Evolutionary conservation across 2,113 vertebrate genomes (phyloP), one percentile per base, ranked within the genome.

Genomic region (Marmota flaviventris): DNA sequence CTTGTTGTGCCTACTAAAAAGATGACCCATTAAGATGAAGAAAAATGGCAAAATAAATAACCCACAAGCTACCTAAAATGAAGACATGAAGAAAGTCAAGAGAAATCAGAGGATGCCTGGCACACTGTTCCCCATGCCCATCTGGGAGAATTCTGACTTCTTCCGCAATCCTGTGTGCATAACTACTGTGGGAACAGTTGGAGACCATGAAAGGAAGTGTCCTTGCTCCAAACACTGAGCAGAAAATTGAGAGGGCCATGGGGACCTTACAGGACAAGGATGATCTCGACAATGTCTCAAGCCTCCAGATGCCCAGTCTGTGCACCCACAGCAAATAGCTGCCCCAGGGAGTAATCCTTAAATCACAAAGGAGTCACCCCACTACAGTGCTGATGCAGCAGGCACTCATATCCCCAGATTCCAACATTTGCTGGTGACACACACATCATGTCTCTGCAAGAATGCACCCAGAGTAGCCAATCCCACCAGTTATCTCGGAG

Each of bases 201-300:
- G 42, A 22, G 1, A 58, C 24, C 14, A 25, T 0, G 2, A 5
- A n/a, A 4, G 32, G 37, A 45, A 1, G 4, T 39, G 17, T 10
- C 29, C 25, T 86, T 22, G 34, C 53, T 65, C 70, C 34, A 32
- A 73, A 88, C 29, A 73, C 63, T 56, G 4, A 75, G 27, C 4
- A 75, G 82, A n/a, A 70, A 45, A 10, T 18, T 13, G 13, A 27
- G 24, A 34, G 87, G 27, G 2, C 9, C 20, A 8, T 4, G 29
- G 24, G 73, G 10, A 51, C 13, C 18, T 37, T 7, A 29, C 8
- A 29, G 25, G 17, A 45, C 20, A 14, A 48, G 32, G 69, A 70
- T 14, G 13, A 63, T 6, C 8, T 42, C 51, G 12, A 67, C 3
- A 2, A 81, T 34, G 67, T 89, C 39, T 45, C 45, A 8, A 5